A percentile compares a stretch with the other conserved stretches of the same genome.
phyloP scores from a whole-genome alignment of 2,797 vertebrate species.

The Hafferia zeledoni region DNA sequence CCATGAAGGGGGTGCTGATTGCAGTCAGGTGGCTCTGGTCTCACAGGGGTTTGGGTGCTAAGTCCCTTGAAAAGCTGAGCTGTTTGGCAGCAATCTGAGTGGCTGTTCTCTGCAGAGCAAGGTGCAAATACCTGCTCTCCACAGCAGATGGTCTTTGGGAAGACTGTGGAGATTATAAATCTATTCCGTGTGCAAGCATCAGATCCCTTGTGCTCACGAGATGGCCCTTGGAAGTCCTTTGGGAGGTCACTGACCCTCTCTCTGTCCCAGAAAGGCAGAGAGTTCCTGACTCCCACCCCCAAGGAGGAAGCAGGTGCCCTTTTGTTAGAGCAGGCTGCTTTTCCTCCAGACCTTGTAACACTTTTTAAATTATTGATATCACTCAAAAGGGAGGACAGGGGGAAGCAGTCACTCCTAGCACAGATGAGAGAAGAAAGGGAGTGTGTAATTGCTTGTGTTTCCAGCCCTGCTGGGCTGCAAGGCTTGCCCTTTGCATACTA shows the following conservation, averaged over 20 bases:
- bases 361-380: slow-evolving; percentile 43
- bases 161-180: not conserved
- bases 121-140: not conserved
- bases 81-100: not conserved
- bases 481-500: not conserved
- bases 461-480: not conserved
- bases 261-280: not conserved
- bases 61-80: not conserved
- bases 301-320: not conserved
- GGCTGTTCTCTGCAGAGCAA: not conserved
- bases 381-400: not conserved
- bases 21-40: not conserved
- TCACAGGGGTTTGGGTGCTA: not conserved
- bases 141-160: not conserved
- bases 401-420: not conserved
- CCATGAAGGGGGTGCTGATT: rapidly evolving
- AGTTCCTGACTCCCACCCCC: not conserved
- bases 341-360: not conserved
- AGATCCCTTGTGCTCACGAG: not conserved
- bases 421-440: slow-evolving; percentile 1
- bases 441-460: not conserved
- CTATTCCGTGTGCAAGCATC: not conserved
- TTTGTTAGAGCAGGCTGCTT: not conserved
- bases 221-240: not conserved
- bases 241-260: not conserved